Conservation (phyloP, 2,113 vertebrate genomes). For the Trochalopteron elliotii region DNA sequence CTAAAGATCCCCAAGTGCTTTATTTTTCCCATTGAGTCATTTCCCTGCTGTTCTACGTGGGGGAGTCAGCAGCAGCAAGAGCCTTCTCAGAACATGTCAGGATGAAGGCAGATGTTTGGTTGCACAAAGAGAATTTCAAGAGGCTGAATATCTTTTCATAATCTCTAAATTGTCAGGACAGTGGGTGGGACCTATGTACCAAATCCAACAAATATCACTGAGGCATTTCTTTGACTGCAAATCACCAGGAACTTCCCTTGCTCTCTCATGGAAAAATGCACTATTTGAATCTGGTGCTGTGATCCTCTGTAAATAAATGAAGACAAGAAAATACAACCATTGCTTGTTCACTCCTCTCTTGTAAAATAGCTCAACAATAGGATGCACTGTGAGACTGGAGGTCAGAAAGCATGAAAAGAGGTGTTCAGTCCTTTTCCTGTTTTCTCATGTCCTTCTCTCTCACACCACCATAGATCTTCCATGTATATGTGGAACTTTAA, state of each 20-base stretch:
- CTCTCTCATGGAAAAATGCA: background rate
- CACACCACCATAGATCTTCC: background rate
- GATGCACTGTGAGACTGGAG: background rate
- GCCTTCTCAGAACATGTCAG: background rate
- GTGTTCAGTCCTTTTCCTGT: background rate
- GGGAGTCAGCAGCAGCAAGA: background rate
- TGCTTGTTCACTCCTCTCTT: background rate
- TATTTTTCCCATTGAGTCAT: background rate
- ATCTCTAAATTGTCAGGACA: background rate
- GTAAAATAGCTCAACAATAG: background rate
- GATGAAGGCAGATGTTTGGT: background rate
- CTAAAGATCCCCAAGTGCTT: constrained; percentile 15
- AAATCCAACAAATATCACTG: background rate
- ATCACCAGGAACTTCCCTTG: background rate
- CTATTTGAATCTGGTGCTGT: constrained; percentile 34
- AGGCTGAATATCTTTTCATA: background rate
- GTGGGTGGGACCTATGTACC: background rate
- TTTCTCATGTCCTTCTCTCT: background rate
- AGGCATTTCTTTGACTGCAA: background rate
- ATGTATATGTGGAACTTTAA: background rate
- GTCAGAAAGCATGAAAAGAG: background rate
- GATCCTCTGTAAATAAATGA: constrained; percentile 25
- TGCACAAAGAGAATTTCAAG: background rate
- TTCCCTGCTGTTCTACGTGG: background rate
- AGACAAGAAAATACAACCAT: background rate